phyloP scores from a whole-genome alignment of 2,797 vertebrate genomes.

The Peromyscus eremicus region DNA sequence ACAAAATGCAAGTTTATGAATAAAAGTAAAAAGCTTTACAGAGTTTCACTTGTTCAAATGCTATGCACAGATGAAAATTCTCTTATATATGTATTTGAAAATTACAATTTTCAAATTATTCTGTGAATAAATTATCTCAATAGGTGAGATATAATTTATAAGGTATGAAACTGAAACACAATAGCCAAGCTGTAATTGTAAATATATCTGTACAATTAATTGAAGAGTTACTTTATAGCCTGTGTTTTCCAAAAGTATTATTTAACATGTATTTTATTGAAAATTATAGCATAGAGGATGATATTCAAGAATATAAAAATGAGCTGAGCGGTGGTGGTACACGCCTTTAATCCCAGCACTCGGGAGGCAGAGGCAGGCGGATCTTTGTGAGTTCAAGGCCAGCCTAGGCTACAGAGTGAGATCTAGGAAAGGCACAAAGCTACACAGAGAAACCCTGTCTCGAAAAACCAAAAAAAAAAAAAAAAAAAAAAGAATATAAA shows the following conservation, averaged over 20 bases:
- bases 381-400: no score
- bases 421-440: no score
- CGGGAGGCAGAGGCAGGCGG: no score
- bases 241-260: background rate
- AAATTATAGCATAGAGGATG: background rate
- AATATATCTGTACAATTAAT: background rate
- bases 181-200: background rate
- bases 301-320: background rate
- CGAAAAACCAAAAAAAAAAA: no score
- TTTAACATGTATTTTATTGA: background rate
- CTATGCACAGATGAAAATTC: background rate
- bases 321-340: no score
- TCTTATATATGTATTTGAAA: background rate
- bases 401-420: no score
- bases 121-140: conserved; percentile 40
- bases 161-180: background rate
- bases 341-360: no score
- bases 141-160: background rate
- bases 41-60: background rate
- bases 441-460: no score
- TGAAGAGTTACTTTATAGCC: background rate
- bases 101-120: background rate
- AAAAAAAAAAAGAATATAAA: no score
- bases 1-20: background rate
- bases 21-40: background rate